A percentile compares a stretch with the other conserved stretches of the same genome.
phyloP scores from a whole-genome alignment of 2,888 invertebrate species.

The Ischnura elegans region DNA sequence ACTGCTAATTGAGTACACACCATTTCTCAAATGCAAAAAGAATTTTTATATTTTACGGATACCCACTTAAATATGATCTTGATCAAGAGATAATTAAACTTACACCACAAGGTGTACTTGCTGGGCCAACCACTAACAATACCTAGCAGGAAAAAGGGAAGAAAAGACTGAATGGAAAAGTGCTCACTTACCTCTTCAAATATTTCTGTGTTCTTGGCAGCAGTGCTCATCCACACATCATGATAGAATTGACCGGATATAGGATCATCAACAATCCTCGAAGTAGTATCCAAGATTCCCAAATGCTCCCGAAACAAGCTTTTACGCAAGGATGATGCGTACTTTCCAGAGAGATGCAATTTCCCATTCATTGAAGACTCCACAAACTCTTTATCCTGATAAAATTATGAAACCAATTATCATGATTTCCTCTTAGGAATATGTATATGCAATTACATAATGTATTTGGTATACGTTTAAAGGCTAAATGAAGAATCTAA shows the following conservation, averaged over 20 bases:
- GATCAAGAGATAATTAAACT: no score
- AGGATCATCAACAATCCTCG: constrained; percentile 83
- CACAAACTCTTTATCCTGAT: constrained; percentile 87
- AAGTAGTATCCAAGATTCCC: constrained; percentile 81
- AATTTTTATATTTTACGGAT: no score
- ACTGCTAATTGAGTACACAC: no score
- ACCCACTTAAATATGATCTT: no score
- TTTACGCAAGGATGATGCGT: constrained; percentile 91
- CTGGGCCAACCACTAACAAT: no score
- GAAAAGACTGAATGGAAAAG: background rate
- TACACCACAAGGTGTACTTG: no score
- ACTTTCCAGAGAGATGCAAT: constrained; percentile 90
- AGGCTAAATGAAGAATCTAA: no score
- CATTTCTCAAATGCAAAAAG: no score
- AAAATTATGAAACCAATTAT: background rate
- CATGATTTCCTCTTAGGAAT: background rate
- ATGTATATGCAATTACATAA: background rate
- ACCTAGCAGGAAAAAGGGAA: no score
- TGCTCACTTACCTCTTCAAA: constrained; percentile 87
- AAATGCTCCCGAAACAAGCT: constrained; percentile 95
- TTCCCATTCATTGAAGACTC: constrained; percentile 91
- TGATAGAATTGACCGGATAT: constrained; percentile 90
- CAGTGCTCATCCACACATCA: constrained; percentile 90
- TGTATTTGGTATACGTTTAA: no score
- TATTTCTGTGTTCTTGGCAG: constrained; percentile 90